Conservation (phyloP, 1,140 invertebrate species). For the Eumaeus atala region DNA sequence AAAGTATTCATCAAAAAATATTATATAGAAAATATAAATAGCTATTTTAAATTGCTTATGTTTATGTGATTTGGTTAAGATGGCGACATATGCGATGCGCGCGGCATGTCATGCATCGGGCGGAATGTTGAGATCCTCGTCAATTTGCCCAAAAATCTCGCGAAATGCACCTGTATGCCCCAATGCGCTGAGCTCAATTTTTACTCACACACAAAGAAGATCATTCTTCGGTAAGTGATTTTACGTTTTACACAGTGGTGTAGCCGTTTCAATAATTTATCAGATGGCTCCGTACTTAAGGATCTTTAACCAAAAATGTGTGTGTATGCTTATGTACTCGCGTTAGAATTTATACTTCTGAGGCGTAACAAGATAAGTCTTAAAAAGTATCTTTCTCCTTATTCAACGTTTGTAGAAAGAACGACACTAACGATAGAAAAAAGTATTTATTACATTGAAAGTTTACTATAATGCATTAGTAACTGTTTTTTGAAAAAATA, state of each 20-base stretch:
- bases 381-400: no score
- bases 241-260: background rate
- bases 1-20: constrained; percentile 4
- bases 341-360: no score
- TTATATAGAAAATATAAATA: constrained; percentile 7
- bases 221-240: constrained; percentile 58
- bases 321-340: no score
- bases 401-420: no score
- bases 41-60: constrained; percentile 2
- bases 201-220: constrained; percentile 73
- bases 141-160: constrained; percentile 71
- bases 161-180: constrained; percentile 73
- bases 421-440: no score
- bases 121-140: constrained; percentile 68
- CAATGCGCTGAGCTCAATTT: constrained; percentile 75
- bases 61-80: constrained; percentile 38
- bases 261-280: background rate
- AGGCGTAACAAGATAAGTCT: no score
- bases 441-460: no score
- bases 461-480: no score
- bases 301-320: no score
- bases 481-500: no score
- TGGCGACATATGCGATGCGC: constrained; percentile 72
- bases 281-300: no score
- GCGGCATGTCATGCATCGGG: constrained; percentile 73